Percentiles rank a stretch among this genome's conserved stretches.
Conservation (phyloP, 2,888 invertebrate species). For the Clanis bilineata region DNA sequence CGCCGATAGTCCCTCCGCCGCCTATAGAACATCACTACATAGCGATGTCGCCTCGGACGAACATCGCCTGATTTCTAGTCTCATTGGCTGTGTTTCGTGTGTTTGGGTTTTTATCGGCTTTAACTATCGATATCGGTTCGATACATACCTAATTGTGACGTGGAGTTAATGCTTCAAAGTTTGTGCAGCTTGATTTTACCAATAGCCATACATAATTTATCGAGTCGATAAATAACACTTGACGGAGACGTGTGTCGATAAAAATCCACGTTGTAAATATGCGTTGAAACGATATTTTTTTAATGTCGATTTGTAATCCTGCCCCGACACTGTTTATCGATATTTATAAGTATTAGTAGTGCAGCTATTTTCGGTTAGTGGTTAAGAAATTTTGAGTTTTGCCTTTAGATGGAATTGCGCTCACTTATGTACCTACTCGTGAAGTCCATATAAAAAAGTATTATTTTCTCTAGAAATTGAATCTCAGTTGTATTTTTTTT, state of each 20-base stretch:
- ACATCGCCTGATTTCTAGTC: constrained; percentile 54
- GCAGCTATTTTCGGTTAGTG: background rate
- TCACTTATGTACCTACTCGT: background rate
- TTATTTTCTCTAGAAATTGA: constrained; percentile 11
- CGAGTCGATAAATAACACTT: background rate
- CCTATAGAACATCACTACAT: constrained; percentile 68
- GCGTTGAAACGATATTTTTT: background rate
- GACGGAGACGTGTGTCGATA: constrained; percentile 2
- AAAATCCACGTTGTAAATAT: constrained; percentile 6
- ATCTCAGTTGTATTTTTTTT: background rate
- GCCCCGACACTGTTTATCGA: background rate
- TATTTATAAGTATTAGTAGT: constrained; percentile 5
- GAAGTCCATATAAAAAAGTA: background rate
- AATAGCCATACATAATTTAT: background rate
- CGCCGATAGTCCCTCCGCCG: constrained; percentile 57
- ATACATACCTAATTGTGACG: background rate
- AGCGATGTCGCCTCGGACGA: constrained; percentile 69
- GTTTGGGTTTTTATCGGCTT: constrained; percentile 13
- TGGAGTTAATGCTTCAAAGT: background rate
- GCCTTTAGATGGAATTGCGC: background rate
- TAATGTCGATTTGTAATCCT: background rate
- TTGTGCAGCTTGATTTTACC: background rate
- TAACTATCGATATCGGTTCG: background rate
- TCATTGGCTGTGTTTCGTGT: constrained; percentile 3
- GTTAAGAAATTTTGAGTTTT: background rate